Base-by-base conservation (phyloP, 2,113 vertebrate genomes). In the Tonatia bakeri region DNA sequence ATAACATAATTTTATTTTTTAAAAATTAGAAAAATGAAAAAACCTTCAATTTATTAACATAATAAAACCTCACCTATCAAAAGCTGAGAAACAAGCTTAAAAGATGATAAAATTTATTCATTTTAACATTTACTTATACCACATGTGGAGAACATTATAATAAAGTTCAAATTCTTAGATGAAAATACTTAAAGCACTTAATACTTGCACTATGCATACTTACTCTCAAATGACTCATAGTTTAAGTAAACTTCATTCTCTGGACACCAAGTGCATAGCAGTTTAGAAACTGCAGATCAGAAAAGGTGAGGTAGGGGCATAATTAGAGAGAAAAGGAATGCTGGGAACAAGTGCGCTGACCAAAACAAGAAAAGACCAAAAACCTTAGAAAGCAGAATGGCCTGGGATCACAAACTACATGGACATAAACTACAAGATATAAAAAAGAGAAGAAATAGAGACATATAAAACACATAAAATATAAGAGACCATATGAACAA, bases 161-260 rank as follows among this genome's bases (percentile, higher is more conserved):
- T 81, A 64, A 61, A 90, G 28, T 77, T 72, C 31, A 95, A 82
- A 54, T 16, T 88, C 70, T 79, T 70, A 84, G 24, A 67, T 43
- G 61, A 64, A 38, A 83, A 56, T 84, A 65, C 28, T 86, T 52
- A 87, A 82, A 94, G 70, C 33, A 26, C 54, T 75, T 47, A 47
- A 47, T 47, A 47, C 45, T 52, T 79, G 40, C 26, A 65, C 43
- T 77, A 61, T 0, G 14, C 36, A 6, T 73, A 72, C 36, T 86
- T 90, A 87, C 40, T 95, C 65, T 81, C 81, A 90, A 36, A 4
- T n/a, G 19, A 86, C 31, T 69, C 8, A 20, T 3, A 64, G 59
- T 87, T 91, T 61, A 83, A 91, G 65, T 45, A 83, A 87, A 91
- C 38, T 88, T 93, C 64, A 87, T 87, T 93, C 33, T 88, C 61